Evolutionary conservation across 2,113 vertebrate genomes (phyloP).

Genomic region (Barnardius zonarius): DNA sequence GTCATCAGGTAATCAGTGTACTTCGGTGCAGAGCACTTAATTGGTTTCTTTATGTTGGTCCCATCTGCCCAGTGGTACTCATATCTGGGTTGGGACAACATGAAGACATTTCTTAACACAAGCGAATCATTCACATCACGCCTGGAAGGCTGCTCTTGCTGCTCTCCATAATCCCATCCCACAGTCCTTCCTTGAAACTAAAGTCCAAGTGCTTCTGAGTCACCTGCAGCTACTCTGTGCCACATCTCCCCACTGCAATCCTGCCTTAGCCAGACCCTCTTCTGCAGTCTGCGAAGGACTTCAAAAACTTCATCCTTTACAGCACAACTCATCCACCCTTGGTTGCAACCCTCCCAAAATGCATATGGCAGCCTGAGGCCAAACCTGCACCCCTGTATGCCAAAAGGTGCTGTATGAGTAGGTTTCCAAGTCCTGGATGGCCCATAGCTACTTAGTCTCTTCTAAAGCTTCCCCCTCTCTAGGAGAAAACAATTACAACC

Average conservation of each 20-base stretch:
- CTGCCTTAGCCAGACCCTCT: too few species aligned
- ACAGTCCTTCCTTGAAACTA: neutral
- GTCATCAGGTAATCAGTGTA: conserved; percentile 88
- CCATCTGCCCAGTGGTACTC: conserved; percentile 90
- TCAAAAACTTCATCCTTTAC: neutral
- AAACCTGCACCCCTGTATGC: neutral
- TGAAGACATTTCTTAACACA: neutral
- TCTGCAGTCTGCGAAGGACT: neutral
- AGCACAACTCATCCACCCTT: neutral
- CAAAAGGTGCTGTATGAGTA: neutral
- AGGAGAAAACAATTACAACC: neutral
- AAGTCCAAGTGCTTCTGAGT: fast-evolving
- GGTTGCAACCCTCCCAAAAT: fast-evolving
- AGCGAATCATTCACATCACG: neutral
- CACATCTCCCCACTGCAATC: fast-evolving
- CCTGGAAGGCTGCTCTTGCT: neutral
- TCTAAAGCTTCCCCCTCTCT: neutral
- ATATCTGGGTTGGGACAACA: conserved; percentile 71
- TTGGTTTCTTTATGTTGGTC: conserved; percentile 88
- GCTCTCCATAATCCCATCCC: neutral
- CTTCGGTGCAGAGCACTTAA: conserved; percentile 87
- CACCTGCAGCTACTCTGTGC: neutral
- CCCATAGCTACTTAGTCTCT: neutral
- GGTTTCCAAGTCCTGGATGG: neutral
- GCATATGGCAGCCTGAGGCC: fast-evolving